Base-by-base conservation (phyloP, 1,140 invertebrate genomes). In the Bombus fervidus region DNA sequence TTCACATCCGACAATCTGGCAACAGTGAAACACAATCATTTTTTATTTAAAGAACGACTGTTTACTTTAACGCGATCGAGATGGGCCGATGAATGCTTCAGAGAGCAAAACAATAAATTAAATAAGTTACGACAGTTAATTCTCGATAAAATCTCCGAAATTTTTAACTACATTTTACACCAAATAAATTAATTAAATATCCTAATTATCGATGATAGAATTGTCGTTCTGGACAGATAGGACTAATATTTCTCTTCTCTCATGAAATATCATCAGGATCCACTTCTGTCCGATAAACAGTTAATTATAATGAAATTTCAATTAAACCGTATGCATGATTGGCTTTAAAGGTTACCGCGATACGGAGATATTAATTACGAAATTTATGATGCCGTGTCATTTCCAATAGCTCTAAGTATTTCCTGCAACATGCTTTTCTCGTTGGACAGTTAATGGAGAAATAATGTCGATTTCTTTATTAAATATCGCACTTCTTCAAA, bases 261-360 rank as follows among this genome's bases (percentile, higher is more conserved):
- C 62, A 2, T 15, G 62, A 13, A 66, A 66, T 66, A 12, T 34
- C 34, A 12, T 53, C 47, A 2, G 18, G 0, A 10, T 25, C 22
- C 22, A 25, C 22, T 22, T 68, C 34, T 18, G n/a, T 31, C 15
- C 5, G 66, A 71, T 71, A 71, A 71, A 71, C 3, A 25, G 59
- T 62, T 59, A 74, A 41, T 83, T 53, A 41, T 69, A 68, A 69
- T 18, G 74, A 53, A 28, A 66, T 53, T 53, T 57, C 34, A 57
- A 68, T 83, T 53, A 43, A 83, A 34, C 53, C 18, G 25, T 34
- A 2, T 64, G 28, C 41, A 15, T 5, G 43, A 57, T 68, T 57
- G 34, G 12, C 9, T 28, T 41, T 64, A 0, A 34, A 1, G 25
- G 15, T 76, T 53, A 57, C 18, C 28, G 39, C 25, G n/a, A 41